Evolutionary conservation across 2,888 invertebrate genomes (phyloP).

Genomic region (Phrixothrix hirtus): DNA sequence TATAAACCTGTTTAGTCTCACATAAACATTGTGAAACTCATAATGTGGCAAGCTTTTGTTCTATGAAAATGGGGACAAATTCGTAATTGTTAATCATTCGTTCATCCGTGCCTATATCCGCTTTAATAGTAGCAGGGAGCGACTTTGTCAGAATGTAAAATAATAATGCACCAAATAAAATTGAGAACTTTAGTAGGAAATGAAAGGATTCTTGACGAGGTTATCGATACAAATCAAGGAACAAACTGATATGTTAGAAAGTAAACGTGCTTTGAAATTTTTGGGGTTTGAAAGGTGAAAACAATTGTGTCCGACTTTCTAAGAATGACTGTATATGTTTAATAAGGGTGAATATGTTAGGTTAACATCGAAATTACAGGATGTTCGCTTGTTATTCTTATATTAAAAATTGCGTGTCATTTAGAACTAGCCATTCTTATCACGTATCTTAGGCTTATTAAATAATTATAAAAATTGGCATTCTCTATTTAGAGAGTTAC

Average conservation of each 20-base stretch:
- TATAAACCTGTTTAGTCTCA: too few relatives aligned
- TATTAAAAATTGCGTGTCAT: slow-evolving; percentile 7
- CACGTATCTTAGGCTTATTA: too few relatives aligned
- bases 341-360: background rate
- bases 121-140: slow-evolving; percentile 1
- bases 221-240: slow-evolving; percentile 13
- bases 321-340: background rate
- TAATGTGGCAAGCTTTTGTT: background rate
- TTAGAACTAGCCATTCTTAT: too few relatives aligned
- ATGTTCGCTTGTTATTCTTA: slow-evolving; percentile 11
- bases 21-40: too few relatives aligned
- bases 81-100: slow-evolving; percentile 18
- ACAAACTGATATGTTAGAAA: slow-evolving; percentile 4
- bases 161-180: background rate
- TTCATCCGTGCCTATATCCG: slow-evolving; percentile 27
- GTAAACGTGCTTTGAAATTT: slow-evolving; percentile 3
- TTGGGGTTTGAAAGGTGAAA: background rate
- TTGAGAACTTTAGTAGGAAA: slow-evolving; percentile 8
- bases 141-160: background rate
- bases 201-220: slow-evolving; percentile 17
- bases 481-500: too few relatives aligned
- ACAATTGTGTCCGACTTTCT: background rate
- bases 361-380: slow-evolving; percentile 11
- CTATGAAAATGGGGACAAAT: slow-evolving; percentile 14
- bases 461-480: too few relatives aligned